Evolutionary conservation across 2,888 invertebrate genomes (phyloP).

Genomic region (Lamproptera curius): DNA sequence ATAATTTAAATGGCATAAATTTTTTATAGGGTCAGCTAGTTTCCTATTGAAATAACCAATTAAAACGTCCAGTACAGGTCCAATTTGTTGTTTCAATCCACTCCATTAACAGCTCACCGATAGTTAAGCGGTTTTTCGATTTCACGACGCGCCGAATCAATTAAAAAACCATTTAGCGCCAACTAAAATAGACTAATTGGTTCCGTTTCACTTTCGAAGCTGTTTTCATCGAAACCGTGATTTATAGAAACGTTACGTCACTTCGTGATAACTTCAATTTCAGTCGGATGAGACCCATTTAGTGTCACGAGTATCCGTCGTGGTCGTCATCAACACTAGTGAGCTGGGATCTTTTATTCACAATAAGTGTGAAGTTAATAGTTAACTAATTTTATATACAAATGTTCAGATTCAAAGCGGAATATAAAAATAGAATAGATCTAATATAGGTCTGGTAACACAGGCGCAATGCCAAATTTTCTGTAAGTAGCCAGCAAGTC

Average conservation of each 20-base stretch:
- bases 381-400: too few species aligned
- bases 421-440: too few species aligned
- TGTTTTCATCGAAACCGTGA: constrained; percentile 19
- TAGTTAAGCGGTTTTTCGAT: constrained; percentile 35
- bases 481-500: too few species aligned
- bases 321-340: background rate
- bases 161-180: constrained; percentile 52
- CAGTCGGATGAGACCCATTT: constrained; percentile 2
- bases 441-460: too few species aligned
- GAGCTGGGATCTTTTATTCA: too few species aligned
- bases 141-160: constrained; percentile 47
- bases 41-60: too few species aligned
- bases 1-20: too few species aligned
- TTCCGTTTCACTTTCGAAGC: constrained; percentile 47
- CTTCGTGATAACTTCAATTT: constrained; percentile 18
- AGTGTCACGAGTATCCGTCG: background rate
- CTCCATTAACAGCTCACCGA: constrained; percentile 23
- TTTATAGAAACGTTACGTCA: constrained; percentile 13
- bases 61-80: constrained; percentile 5
- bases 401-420: too few species aligned
- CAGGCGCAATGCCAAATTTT: too few species aligned
- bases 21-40: too few species aligned
- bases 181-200: constrained; percentile 53
- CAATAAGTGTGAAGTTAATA: background rate
- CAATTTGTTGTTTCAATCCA: constrained; percentile 7